These are phyloP conservation scores for Pteria penguin DNA, from an alignment of 2,888 invertebrate genomes.

Conservation along the genomic window DNA sequence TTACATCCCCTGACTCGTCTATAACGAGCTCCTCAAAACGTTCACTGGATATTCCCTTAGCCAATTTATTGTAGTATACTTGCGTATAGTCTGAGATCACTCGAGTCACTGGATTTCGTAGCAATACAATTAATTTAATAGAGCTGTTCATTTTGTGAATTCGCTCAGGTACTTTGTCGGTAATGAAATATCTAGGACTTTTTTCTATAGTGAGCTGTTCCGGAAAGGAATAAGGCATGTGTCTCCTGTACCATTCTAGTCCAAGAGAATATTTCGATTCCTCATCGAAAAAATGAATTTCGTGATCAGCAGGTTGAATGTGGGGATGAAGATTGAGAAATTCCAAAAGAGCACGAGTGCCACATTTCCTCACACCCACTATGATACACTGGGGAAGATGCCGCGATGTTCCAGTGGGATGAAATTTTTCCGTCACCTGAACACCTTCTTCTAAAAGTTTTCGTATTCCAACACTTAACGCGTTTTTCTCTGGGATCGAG, in stretches of 20 bases:
- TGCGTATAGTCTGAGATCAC: slow-evolving; percentile 98
- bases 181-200: slow-evolving; percentile 98
- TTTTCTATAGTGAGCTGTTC: slow-evolving; percentile 98
- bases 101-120: slow-evolving; percentile 96
- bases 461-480: slow-evolving; percentile 40
- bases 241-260: slow-evolving; percentile 92
- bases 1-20: slow-evolving; percentile 77
- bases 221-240: slow-evolving; percentile 95
- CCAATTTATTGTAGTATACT: slow-evolving; percentile 84
- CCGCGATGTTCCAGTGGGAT: slow-evolving; percentile 54
- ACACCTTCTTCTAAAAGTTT: slow-evolving; percentile 61
- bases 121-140: slow-evolving; percentile 92
- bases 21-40: slow-evolving; percentile 80
- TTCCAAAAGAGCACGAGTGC: slow-evolving; percentile 80
- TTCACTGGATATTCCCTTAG: slow-evolving; percentile 70
- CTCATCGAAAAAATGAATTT: slow-evolving; percentile 98
- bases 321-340: slow-evolving; percentile 82
- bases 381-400: slow-evolving; percentile 80
- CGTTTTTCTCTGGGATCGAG: slow-evolving; percentile 8
- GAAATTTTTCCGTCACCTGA: slow-evolving; percentile 40
- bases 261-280: slow-evolving; percentile 90
- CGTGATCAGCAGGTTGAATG: slow-evolving; percentile 95
- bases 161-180: slow-evolving; percentile 95
- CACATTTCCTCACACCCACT: slow-evolving; percentile 81
- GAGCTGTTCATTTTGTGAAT: slow-evolving; percentile 96